These are phyloP conservation scores for Distichodus sexfasciatus DNA, from an alignment of 2,797 vertebrate species.

Conservation along the genomic window DNA sequence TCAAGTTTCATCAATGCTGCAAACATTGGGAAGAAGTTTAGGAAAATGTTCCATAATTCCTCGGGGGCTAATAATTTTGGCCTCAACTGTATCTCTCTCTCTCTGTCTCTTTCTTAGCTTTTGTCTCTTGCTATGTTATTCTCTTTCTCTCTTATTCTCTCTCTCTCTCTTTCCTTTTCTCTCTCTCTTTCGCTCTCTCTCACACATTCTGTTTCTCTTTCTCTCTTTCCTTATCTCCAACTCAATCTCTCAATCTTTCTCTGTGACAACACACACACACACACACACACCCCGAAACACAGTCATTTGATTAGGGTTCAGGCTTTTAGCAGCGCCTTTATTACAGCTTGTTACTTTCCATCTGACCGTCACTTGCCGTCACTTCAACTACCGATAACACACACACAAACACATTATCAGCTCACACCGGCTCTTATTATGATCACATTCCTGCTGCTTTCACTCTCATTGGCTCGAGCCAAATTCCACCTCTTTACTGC, in stretches of 20 bases:
- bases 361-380: background rate
- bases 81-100: no score
- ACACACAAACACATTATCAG: no score
- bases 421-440: conserved; percentile 9
- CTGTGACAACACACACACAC: background rate
- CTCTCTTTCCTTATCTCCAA: no score
- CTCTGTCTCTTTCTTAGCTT: background rate
- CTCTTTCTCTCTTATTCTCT: background rate
- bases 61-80: no score
- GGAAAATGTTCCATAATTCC: no score
- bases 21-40: no score
- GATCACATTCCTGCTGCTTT: background rate
- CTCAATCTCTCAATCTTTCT: no score
- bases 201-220: background rate
- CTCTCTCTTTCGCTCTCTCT: background rate
- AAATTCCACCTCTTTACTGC: background rate
- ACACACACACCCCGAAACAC: conserved; percentile 23
- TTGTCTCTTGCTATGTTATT: background rate
- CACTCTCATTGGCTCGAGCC: background rate
- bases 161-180: background rate
- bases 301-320: conserved; percentile 22
- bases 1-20: no score
- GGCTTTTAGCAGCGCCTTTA: conserved; percentile 5
- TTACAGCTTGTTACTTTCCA: conserved; percentile 6
- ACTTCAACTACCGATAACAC: background rate